These are phyloP conservation scores for Monarcha castaneiventris DNA, from an alignment of 2,113 vertebrate species.

Conservation along the genomic window DNA sequence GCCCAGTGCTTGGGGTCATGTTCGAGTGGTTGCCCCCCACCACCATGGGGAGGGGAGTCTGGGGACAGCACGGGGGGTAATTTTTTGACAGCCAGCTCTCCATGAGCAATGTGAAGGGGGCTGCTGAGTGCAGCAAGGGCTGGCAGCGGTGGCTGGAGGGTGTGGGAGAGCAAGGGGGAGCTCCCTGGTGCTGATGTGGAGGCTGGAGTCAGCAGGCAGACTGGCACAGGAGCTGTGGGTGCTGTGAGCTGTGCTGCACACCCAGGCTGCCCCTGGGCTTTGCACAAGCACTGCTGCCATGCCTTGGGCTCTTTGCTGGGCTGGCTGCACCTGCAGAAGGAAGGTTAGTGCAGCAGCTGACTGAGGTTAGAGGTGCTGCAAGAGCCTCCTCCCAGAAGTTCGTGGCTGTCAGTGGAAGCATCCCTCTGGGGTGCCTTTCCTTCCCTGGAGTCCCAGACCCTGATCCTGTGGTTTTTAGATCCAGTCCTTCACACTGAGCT, in stretches of 20 bases:
- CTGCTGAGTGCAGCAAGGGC: background rate
- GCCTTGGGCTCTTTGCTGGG: rapidly evolving
- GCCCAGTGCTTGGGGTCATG: rapidly evolving
- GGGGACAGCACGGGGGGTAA: rapidly evolving
- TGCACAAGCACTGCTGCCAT: background rate
- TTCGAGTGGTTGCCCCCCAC: rapidly evolving
- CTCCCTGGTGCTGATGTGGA: background rate
- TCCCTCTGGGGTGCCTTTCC: background rate
- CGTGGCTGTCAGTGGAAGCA: background rate
- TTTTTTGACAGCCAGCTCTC: background rate
- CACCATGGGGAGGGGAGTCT: background rate
- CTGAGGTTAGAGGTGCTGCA: background rate
- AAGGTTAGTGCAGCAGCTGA: background rate
- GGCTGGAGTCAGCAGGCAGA: background rate
- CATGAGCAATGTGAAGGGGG: rapidly evolving
- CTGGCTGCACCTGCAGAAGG: background rate
- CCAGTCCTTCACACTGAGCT: background rate
- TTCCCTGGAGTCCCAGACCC: background rate
- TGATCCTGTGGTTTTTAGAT: background rate
- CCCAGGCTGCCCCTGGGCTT: background rate
- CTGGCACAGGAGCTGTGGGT: background rate
- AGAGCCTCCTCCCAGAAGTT: background rate
- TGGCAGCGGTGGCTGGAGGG: background rate
- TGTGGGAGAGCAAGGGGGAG: background rate
- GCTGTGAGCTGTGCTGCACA: background rate